Percentiles rank a stretch among this genome's conserved stretches.
phyloP scores from a whole-genome alignment of 1,140 invertebrate species.

The Chironomus tepperi region DNA sequence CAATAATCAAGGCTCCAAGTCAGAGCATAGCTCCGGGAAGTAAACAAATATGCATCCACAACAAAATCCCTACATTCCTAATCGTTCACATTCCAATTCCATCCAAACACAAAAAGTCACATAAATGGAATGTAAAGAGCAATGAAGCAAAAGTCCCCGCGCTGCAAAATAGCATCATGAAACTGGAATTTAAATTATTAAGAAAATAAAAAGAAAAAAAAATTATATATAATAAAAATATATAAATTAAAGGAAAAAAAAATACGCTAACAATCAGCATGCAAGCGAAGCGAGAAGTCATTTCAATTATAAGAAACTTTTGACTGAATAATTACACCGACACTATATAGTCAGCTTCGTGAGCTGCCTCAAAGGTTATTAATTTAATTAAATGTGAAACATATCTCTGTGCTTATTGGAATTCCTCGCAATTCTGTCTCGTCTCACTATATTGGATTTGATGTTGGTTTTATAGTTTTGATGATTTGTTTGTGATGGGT shows the following conservation, averaged over 20 bases:
- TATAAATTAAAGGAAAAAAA: background rate
- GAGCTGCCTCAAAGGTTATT: background rate
- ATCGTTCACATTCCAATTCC: too few relatives aligned
- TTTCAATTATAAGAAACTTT: background rate
- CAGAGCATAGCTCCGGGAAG: too few relatives aligned
- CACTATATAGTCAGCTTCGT: background rate
- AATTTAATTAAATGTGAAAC: background rate
- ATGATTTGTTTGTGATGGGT: too few relatives aligned
- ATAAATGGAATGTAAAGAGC: too few relatives aligned
- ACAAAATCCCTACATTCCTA: too few relatives aligned
- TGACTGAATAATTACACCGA: background rate
- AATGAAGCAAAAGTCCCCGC: too few relatives aligned
- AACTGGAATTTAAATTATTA: background rate
- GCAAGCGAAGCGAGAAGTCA: background rate
- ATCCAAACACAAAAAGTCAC: too few relatives aligned
- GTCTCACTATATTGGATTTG: too few relatives aligned
- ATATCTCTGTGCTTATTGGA: background rate
- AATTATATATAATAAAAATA: background rate
- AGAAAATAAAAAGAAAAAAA: background rate
- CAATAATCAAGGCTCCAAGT: too few relatives aligned
- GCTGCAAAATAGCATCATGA: background rate
- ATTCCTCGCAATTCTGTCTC: too few relatives aligned
- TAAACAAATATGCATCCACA: too few relatives aligned
- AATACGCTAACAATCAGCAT: background rate
- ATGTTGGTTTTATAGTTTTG: too few relatives aligned